These are phyloP conservation scores for Protobothrops flavoviridis DNA, from an alignment of 2,113 vertebrate species.

Conservation along the genomic window DNA sequence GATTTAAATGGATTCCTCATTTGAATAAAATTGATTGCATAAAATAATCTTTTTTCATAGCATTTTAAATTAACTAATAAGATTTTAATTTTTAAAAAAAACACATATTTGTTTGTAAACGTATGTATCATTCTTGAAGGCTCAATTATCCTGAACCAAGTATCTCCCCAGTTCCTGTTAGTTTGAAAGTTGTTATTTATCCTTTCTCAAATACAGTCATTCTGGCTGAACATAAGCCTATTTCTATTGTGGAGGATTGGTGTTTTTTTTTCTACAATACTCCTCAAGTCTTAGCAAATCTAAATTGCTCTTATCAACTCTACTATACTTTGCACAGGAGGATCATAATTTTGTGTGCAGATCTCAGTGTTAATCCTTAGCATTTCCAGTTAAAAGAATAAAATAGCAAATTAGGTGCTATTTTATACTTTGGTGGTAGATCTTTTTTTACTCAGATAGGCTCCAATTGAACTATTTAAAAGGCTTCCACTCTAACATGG, in stretches of 20 bases:
- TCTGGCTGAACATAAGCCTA: not conserved
- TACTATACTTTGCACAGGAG: not conserved
- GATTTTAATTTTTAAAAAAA: not conserved
- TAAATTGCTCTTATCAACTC: not conserved
- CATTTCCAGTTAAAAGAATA: not conserved
- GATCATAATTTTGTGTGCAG: not conserved
- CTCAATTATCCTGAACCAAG: not conserved
- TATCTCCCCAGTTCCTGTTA: not conserved
- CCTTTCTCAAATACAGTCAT: not conserved
- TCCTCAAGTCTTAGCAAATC: not conserved
- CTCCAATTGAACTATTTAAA: not conserved
- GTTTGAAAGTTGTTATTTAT: not conserved
- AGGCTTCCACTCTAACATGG: not conserved
- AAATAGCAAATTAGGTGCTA: not conserved
- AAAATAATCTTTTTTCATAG: not conserved
- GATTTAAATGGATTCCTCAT: not conserved
- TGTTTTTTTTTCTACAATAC: not conserved
- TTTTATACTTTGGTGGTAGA: not conserved
- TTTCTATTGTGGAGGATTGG: not conserved
- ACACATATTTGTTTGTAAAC: not conserved
- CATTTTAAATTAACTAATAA: not conserved
- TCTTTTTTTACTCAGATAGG: not conserved
- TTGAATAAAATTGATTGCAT: not conserved
- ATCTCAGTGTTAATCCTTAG: not conserved
- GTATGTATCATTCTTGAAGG: not conserved